Evolutionary conservation across 2,113 vertebrate genomes (phyloP), one percentile per base, ranked within the genome.

Genomic region (Paratilapia polleni): DNA sequence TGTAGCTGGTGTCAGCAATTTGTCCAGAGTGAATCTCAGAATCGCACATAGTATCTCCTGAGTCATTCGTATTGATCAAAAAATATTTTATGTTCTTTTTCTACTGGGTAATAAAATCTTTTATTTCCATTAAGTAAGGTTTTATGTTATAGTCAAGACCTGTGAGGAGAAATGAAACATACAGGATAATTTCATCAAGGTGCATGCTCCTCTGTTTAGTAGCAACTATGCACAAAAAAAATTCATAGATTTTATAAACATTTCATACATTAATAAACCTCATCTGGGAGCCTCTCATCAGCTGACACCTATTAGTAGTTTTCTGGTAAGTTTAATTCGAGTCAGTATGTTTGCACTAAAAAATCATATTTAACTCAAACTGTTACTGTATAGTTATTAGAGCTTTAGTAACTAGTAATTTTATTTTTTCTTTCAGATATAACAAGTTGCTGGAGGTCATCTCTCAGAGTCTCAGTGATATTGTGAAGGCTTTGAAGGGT

Each of bases 401-500:
- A 6, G n/a, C 41, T 64, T 64, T n/a, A n/a, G n/a, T 31, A 73
- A 20, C 8, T 6, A 52, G 13, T 77, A 60, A 66, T 68, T 57
- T n/a, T n/a, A n/a, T n/a, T 52, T 73, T 49, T 7, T 88, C 26
- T 80, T 62, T 68, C 66, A 99, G 98, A 92, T 98, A 98, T 86
- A 99, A 99, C 89, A 95, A 87, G 78, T 93, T 99, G 82, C 92
- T 98, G 60, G 88, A 74, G n/a, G 96, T 96, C 60, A 97, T 98
- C 88, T 95, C 94, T 34, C n/a, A n/a, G 81, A 96, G 95, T 4
- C 95, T 99, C 31, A 43, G 83, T 66, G 97, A 98, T 86, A 89
- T 98, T 43, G 94, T 97, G 78, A 98, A 97, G 90, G 98, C 97
- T 57, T 96, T 98, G 66, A 97, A 97, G 85, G 97, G 97, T 82